phyloP scores from a whole-genome alignment of 2,888 invertebrate species.

The Drosophila bunnanda region DNA sequence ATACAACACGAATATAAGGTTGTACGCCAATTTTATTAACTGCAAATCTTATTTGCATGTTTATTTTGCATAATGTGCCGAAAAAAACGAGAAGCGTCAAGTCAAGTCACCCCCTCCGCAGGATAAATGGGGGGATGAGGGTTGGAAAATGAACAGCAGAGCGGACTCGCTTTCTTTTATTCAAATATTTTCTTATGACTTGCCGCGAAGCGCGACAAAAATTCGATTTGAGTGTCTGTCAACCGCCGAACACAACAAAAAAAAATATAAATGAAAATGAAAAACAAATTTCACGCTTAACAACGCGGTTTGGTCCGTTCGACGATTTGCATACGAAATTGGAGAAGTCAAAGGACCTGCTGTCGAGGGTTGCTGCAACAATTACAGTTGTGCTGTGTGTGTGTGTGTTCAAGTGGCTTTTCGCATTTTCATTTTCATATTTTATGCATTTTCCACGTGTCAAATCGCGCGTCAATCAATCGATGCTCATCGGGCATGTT shows the following conservation, averaged over 20 bases:
- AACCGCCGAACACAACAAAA: conserved; percentile 26
- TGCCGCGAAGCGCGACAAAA: conserved; percentile 54
- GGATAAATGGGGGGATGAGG: conserved; percentile 23
- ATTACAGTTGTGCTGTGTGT: conserved; percentile 66
- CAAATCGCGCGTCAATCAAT: conserved; percentile 83
- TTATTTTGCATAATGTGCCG: conserved; percentile 81
- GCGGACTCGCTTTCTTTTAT: conserved; percentile 60
- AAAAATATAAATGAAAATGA: conserved; percentile 34
- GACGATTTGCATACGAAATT: conserved; percentile 81
- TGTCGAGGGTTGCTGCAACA: conserved; percentile 73
- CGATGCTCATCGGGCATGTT: conserved; percentile 63
- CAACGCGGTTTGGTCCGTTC: conserved; percentile 74
- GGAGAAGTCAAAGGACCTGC: conserved; percentile 47
- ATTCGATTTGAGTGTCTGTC: conserved; percentile 77
- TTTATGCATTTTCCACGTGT: conserved; percentile 76
- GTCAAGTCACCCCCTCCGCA: conserved; percentile 30
- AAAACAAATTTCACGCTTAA: conserved; percentile 84
- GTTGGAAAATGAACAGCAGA: conserved; percentile 4
- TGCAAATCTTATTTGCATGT: conserved; percentile 84
- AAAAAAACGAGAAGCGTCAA: conserved; percentile 62
- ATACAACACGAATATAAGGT: conserved; percentile 55
- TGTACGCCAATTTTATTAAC: conserved; percentile 82
- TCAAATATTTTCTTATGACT: conserved; percentile 78
- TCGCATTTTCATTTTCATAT: conserved; percentile 47
- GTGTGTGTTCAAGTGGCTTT: conserved; percentile 27